A percentile compares a stretch with the other conserved stretches of the same genome.
phyloP scores from a whole-genome alignment of 2,113 vertebrate genomes.

The Lates calcarifer region DNA sequence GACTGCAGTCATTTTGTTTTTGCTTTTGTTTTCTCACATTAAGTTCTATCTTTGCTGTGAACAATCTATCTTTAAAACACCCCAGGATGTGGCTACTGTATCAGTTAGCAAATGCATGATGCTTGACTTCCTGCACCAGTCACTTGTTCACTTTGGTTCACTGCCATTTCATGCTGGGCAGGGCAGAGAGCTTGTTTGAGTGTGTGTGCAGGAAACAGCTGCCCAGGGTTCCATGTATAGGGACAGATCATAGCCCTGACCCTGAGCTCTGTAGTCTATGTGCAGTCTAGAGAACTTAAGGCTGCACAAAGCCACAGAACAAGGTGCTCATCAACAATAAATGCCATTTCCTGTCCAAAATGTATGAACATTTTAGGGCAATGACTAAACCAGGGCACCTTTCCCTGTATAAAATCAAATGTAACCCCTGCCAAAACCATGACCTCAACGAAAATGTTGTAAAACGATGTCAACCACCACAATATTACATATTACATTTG shows the following conservation, averaged over 20 bases:
- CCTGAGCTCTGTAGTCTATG: background rate
- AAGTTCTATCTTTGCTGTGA: background rate
- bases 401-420: background rate
- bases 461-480: background rate
- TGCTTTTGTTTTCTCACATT: background rate
- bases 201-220: conserved; percentile 45
- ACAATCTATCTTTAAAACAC: background rate
- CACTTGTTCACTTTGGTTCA: conserved; percentile 32
- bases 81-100: conserved; percentile 33
- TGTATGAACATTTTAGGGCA: too few species aligned
- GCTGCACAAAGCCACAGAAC: background rate
- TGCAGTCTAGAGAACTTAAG: background rate
- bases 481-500: too few species aligned
- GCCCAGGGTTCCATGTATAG: conserved; percentile 7
- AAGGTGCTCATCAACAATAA: background rate
- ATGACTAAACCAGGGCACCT: background rate
- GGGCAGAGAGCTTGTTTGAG: background rate
- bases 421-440: background rate
- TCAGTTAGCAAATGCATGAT: conserved; percentile 22
- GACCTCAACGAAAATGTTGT: background rate
- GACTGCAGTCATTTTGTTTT: background rate
- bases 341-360: background rate
- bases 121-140: conserved; percentile 37
- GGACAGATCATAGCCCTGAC: conserved; percentile 18
- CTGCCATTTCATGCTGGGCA: conserved; percentile 18